These are phyloP conservation scores for Varanus komodoensis DNA, from an alignment of 2,113 vertebrate genomes.

Conservation along the genomic window DNA sequence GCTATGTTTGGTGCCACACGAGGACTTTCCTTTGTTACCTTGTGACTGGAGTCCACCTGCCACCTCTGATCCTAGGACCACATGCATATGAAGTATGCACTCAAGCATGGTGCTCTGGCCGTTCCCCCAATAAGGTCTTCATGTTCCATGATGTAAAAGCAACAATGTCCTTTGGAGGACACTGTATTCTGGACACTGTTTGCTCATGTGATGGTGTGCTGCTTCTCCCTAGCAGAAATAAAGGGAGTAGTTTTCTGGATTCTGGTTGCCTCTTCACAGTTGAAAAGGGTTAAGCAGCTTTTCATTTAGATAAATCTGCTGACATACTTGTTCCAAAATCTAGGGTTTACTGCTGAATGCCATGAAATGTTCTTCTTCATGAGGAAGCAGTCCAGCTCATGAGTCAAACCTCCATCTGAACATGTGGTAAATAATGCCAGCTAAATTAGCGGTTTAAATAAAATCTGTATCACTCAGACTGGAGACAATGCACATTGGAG, in stretches of 20 bases:
- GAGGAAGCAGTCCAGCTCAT: neutral
- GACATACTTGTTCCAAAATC: neutral
- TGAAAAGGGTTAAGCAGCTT: neutral
- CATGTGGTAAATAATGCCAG: neutral
- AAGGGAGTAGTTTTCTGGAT: neutral
- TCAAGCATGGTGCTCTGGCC: neutral
- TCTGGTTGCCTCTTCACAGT: no score
- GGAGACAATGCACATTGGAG: neutral
- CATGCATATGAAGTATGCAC: neutral
- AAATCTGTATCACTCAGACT: neutral
- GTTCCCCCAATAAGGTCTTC: neutral
- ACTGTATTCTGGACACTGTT: neutral
- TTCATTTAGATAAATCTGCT: neutral
- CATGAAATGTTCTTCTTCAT: neutral
- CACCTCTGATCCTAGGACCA: neutral
- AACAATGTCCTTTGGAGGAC: neutral
- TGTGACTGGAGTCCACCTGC: neutral
- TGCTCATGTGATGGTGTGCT: neutral
- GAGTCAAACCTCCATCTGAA: neutral
- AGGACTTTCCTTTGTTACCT: neutral
- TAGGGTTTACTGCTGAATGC: neutral
- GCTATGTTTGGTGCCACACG: neutral
- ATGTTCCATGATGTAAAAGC: neutral
- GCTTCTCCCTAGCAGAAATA: neutral
- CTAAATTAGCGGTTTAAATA: neutral